These are phyloP conservation scores for Phylloscopus collybita DNA, from an alignment of 2,797 vertebrate genomes.

Conservation along the genomic window DNA sequence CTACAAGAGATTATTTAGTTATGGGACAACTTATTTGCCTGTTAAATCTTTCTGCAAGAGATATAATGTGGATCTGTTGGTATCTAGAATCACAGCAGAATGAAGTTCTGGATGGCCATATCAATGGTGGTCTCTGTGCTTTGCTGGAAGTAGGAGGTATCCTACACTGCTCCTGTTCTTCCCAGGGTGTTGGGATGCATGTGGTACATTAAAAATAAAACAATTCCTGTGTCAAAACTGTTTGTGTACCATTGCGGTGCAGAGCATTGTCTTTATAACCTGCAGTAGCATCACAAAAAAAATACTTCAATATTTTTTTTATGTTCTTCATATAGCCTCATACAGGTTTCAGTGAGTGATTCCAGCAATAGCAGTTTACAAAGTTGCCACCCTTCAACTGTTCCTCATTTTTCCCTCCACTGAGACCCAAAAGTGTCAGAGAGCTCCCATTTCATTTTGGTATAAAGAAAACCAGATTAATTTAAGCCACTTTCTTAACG, in stretches of 20 bases:
- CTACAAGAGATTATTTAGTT: neutral
- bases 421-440: neutral
- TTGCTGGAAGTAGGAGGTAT: neutral
- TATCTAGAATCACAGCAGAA: neutral
- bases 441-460: neutral
- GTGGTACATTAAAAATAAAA: neutral
- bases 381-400: neutral
- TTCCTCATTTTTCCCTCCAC: neutral
- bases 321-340: neutral
- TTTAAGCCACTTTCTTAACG: neutral
- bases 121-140: neutral
- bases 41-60: neutral
- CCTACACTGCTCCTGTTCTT: neutral
- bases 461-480: neutral
- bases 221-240: neutral
- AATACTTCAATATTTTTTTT: neutral
- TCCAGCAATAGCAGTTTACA: neutral
- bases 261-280: neutral
- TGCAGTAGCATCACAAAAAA: neutral
- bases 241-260: neutral
- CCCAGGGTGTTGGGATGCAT: neutral
- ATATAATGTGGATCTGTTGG: neutral
- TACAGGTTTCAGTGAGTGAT: neutral
- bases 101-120: neutral
- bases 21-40: neutral